phyloP scores from a whole-genome alignment of 2,888 invertebrate genomes.

The Caprella mutica region DNA sequence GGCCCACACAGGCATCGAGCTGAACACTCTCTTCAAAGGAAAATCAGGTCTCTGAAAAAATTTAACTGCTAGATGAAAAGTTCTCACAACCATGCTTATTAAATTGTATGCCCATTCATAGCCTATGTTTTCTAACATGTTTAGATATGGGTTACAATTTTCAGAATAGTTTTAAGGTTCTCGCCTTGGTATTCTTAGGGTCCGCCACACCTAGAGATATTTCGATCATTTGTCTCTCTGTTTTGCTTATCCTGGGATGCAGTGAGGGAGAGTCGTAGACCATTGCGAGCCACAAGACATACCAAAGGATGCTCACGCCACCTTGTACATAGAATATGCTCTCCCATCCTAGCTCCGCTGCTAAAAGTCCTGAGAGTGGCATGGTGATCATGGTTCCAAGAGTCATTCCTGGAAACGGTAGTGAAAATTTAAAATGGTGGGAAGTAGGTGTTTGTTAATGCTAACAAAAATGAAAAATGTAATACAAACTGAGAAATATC shows the following conservation, averaged over 20 bases:
- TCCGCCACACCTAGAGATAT: slow-evolving; percentile 46
- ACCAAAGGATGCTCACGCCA: slow-evolving; percentile 57
- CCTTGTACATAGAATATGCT: slow-evolving; percentile 76
- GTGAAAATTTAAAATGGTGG: too few species aligned
- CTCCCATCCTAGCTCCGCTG: slow-evolving; percentile 59
- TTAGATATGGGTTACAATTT: not conserved
- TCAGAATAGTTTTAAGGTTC: not conserved
- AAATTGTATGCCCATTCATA: too few species aligned
- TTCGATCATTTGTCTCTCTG: slow-evolving; percentile 56
- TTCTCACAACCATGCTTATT: too few species aligned
- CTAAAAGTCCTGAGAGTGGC: slow-evolving; percentile 61
- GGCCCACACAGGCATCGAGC: slow-evolving; percentile 60
- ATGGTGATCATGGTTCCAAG: slow-evolving; percentile 75
- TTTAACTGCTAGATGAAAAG: too few species aligned
- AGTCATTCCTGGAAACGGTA: slow-evolving; percentile 41
- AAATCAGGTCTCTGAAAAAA: slow-evolving; percentile 51
- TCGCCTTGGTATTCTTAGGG: not conserved
- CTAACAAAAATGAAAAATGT: too few species aligned
- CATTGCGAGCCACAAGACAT: slow-evolving; percentile 53
- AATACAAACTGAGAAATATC: too few species aligned
- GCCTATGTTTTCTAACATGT: too few species aligned
- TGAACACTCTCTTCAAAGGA: slow-evolving; percentile 61
- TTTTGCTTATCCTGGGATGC: slow-evolving; percentile 55
- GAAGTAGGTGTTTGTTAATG: too few species aligned
- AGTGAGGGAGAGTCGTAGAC: slow-evolving; percentile 57